Base-by-base conservation (phyloP, 2,888 invertebrate genomes). In the Dicranocentrus wangi region DNA sequence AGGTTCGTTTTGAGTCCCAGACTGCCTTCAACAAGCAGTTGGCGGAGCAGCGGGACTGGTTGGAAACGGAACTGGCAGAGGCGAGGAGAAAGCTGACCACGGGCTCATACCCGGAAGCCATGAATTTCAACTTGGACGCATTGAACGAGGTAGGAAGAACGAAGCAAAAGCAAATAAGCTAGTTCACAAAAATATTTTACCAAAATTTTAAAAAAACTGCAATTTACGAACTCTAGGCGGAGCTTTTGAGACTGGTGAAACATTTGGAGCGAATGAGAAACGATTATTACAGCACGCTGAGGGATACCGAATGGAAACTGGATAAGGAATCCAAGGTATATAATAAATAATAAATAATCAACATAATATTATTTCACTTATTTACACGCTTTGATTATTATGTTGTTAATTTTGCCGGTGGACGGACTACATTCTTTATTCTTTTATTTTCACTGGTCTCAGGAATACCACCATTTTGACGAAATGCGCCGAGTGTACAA, bases 261-360 rank as follows among this genome's bases (percentile, higher is more conserved):
- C 88, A 88, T 60, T 87, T 90, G 86, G 90, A 90, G 85, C 88
- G 89, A 84, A 89, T 90, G 85, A 88, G 89, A 80, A 88, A 89
- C 72, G 87, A 88, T 69, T 87, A 90, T 60, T 87, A 88, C 80
- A 89, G 88, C 72, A 89, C 90, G 79, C 87, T 90, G 27, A 87
- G 89, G 71, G 90, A 90, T 84, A 87, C 89, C 23, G 90, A 90
- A 84, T 90, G 90, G 90, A 88, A 90, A 82, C 87, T 90, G 17
- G 90, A 90, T 81, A 90, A 90, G 86, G 90, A 90, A 84, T 90
- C 90, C 28, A 90, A 87, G 87, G 88, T 87, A 72, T n/a, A n/a
- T n/a, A n/a, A n/a, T n/a, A n/a, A n/a, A n/a, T n/a, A n/a, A n/a
- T n/a, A n/a, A n/a, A n/a, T n/a, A n/a, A n/a, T n/a, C n/a, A n/a